Evolutionary conservation across 2,888 invertebrate species (phyloP).

Genomic region (Drosophila rubida): DNA sequence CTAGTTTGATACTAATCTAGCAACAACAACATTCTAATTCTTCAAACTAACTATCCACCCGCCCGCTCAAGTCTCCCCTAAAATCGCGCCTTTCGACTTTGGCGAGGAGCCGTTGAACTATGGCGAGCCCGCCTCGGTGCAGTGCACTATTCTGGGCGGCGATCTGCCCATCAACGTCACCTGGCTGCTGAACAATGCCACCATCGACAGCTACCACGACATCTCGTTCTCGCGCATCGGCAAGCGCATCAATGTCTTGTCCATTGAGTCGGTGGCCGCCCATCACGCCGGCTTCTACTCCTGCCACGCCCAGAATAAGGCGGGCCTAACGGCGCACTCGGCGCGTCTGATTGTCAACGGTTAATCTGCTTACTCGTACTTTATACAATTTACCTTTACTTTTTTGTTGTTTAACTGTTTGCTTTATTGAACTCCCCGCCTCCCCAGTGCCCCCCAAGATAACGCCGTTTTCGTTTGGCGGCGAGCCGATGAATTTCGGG

Average conservation of each 20-base stretch:
- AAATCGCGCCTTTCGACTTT: slow-evolving; percentile 87
- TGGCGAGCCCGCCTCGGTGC: slow-evolving; percentile 87
- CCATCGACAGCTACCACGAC: slow-evolving; percentile 84
- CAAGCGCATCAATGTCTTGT: slow-evolving; percentile 88
- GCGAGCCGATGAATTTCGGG: slow-evolving; percentile 89
- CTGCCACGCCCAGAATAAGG: slow-evolving; percentile 89
- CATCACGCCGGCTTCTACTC: slow-evolving; percentile 89
- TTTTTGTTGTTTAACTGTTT: neutral
- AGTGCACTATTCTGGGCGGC: slow-evolving; percentile 88
- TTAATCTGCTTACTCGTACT: slow-evolving; percentile 57
- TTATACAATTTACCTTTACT: neutral
- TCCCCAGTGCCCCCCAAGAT: slow-evolving; percentile 85
- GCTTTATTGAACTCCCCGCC: neutral
- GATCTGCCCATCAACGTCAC: slow-evolving; percentile 88
- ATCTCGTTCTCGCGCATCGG: slow-evolving; percentile 87
- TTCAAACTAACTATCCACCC: slow-evolving; percentile 10
- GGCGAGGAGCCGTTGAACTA: slow-evolving; percentile 87
- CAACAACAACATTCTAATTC: slow-evolving; percentile 25
- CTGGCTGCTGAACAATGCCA: slow-evolving; percentile 86
- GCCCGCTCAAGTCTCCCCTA: slow-evolving; percentile 85
- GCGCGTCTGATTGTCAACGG: slow-evolving; percentile 88
- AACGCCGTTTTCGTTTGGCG: slow-evolving; percentile 91
- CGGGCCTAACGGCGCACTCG: slow-evolving; percentile 87
- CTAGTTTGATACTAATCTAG: slow-evolving; percentile 84
- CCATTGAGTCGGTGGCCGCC: slow-evolving; percentile 86